phyloP scores from a whole-genome alignment of 2,113 vertebrate genomes.

The Callipepla californica region DNA sequence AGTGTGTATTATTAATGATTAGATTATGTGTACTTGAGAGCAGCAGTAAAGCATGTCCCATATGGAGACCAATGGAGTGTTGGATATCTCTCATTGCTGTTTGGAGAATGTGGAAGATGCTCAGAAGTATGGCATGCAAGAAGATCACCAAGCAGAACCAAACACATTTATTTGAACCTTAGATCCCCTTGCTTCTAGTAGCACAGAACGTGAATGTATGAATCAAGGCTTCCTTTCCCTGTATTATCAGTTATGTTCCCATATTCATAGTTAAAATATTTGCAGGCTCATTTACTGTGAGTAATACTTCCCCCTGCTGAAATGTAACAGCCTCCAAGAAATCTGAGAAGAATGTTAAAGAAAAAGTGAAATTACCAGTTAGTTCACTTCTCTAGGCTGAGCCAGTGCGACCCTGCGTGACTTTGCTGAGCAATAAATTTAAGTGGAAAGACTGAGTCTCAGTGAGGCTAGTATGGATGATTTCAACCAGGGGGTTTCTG shows the following conservation, averaged over 20 bases:
- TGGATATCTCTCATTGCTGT: background rate
- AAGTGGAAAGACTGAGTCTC: background rate
- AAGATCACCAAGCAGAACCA: background rate
- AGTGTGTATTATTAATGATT: background rate
- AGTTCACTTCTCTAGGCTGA: background rate
- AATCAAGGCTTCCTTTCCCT: background rate
- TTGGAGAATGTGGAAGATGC: background rate
- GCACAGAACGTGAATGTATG: background rate
- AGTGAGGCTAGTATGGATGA: background rate
- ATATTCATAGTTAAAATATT: background rate
- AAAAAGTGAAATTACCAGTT: background rate
- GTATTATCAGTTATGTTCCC: background rate
- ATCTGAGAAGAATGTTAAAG: background rate
- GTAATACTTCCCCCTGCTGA: background rate
- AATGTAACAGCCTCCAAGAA: background rate
- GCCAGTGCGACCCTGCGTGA: background rate
- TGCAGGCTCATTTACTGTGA: background rate
- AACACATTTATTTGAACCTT: background rate
- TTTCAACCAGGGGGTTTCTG: background rate
- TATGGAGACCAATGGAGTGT: background rate
- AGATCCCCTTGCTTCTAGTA: background rate
- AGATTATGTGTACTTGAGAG: background rate
- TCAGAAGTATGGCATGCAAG: background rate
- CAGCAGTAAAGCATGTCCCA: background rate
- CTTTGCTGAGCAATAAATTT: background rate